These are phyloP conservation scores for Orussus abietinus DNA, from an alignment of 1,140 invertebrate genomes.

Conservation along the genomic window DNA sequence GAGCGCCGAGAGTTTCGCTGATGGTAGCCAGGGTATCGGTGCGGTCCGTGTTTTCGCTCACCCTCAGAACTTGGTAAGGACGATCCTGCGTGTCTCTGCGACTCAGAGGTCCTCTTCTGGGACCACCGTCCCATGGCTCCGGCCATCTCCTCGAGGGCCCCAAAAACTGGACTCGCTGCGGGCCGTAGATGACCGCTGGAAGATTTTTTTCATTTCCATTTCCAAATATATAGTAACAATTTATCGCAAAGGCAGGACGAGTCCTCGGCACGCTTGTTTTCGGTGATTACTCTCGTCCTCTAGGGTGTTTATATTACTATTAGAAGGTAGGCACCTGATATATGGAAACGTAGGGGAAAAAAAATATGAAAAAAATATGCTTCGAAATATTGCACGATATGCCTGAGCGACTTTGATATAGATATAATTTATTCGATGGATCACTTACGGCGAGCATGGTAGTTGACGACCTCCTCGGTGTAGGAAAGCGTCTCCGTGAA, in stretches of 20 bases:
- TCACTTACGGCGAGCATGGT: constrained; percentile 36
- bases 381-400: not conserved
- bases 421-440: not conserved
- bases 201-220: no score
- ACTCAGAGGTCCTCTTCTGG: constrained; percentile 24
- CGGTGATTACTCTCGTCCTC: no score
- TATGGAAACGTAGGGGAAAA: no score
- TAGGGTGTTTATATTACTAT: no score
- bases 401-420: no score
- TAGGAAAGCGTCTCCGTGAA: constrained; percentile 27
- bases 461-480: constrained; percentile 31
- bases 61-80: constrained; percentile 26
- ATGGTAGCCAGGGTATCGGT: constrained; percentile 49
- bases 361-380: constrained; percentile 2
- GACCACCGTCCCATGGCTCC: constrained; percentile 31
- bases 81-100: constrained; percentile 36
- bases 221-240: no score
- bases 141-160: constrained; percentile 32
- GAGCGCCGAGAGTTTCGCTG: constrained; percentile 63
- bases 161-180: constrained; percentile 15
- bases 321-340: no score
- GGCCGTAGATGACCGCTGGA: constrained; percentile 3
- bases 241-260: no score
- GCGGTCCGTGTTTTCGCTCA: constrained; percentile 22
- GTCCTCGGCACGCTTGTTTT: no score